These are phyloP conservation scores for Philotrypesis tridentata DNA, from an alignment of 1,140 invertebrate species.

Conservation along the genomic window DNA sequence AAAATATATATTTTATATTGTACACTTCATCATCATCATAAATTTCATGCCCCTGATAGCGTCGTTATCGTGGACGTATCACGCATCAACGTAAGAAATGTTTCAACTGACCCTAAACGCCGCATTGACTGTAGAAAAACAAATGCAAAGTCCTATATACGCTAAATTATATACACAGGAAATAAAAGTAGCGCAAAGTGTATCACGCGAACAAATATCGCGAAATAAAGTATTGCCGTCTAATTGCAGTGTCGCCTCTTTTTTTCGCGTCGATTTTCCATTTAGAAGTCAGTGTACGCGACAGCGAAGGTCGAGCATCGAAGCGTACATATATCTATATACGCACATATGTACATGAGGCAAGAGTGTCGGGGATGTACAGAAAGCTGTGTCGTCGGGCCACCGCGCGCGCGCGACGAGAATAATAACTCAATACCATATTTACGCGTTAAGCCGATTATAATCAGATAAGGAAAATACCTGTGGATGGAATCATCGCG, in stretches of 20 bases:
- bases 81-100: no score
- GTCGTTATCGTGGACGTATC: no score
- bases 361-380: conserved; percentile 4
- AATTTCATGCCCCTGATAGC: no score
- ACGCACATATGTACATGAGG: neutral
- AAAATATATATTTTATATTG: no score
- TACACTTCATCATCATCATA: no score
- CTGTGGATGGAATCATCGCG: neutral
- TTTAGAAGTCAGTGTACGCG: neutral
- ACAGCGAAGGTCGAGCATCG: neutral
- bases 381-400: neutral
- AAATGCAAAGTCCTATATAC: no score
- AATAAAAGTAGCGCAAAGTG: no score
- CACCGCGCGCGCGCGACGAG: neutral
- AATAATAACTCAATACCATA: conserved; percentile 17
- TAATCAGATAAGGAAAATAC: neutral
- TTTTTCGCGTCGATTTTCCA: neutral
- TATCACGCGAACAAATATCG: neutral
- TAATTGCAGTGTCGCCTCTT: no score
- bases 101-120: no score
- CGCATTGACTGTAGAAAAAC: no score
- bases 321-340: neutral
- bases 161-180: no score
- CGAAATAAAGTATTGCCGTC: neutral
- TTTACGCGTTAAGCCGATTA: neutral